Conservation (phyloP, 2,113 vertebrate genomes). For the Columbina picui region DNA sequence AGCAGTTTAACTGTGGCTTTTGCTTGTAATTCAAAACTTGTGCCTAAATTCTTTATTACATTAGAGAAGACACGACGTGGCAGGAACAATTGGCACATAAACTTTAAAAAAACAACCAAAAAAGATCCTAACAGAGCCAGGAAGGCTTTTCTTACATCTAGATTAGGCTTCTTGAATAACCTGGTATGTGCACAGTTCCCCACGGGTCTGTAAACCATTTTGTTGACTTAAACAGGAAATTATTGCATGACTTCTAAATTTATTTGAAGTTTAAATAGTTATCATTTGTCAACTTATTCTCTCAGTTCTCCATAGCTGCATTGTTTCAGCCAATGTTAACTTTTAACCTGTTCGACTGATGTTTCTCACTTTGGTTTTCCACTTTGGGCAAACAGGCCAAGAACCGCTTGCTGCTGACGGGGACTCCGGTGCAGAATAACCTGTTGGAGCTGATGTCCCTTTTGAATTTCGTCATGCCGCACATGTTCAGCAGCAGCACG, state of each 20-base stretch:
- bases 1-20: not conserved
- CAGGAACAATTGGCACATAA: not conserved
- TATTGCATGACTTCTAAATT: not conserved
- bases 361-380: not conserved
- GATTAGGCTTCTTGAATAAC: not conserved
- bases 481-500: constrained; percentile 95
- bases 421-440: constrained; percentile 96
- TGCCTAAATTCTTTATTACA: not conserved
- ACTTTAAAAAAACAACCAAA: not conserved
- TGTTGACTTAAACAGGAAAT: not conserved
- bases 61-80: not conserved
- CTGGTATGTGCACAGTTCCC: not conserved
- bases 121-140: not conserved
- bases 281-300: not conserved
- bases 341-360: not conserved
- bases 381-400: constrained; percentile 78
- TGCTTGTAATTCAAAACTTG: not conserved
- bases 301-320: not conserved
- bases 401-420: constrained; percentile 91
- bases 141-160: not conserved
- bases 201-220: not conserved
- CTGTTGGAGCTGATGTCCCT: constrained; percentile 95
- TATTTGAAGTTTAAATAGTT: not conserved
- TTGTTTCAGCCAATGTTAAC: not conserved
- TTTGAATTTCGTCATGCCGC: constrained; percentile 97